phyloP scores from a whole-genome alignment of 2,888 invertebrate genomes.

The Ochropleura leucogaster region DNA sequence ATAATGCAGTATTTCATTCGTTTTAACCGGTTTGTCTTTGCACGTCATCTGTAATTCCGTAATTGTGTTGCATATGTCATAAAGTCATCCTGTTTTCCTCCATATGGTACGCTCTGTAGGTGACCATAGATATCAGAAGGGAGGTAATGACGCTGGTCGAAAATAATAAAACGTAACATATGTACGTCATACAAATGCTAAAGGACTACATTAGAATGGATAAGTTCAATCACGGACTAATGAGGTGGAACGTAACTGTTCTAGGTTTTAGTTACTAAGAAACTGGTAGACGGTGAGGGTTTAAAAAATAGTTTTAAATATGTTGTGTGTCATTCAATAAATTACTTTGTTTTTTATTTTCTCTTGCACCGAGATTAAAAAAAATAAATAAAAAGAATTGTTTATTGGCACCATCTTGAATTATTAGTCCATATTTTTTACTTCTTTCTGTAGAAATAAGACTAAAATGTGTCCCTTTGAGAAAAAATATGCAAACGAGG shows the following conservation, averaged over 20 bases:
- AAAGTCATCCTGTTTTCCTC: background rate
- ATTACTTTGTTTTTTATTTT: background rate
- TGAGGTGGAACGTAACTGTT: background rate
- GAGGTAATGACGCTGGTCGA: background rate
- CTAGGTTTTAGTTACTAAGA: background rate
- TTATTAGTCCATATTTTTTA: constrained; percentile 43
- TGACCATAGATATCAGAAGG: no score
- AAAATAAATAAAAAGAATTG: background rate
- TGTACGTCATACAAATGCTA: background rate
- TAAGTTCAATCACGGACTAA: background rate
- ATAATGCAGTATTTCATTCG: background rate
- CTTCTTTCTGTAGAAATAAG: constrained; percentile 41
- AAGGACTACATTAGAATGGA: background rate
- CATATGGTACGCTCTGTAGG: background rate
- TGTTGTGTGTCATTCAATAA: background rate
- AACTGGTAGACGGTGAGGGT: background rate
- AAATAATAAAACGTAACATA: background rate
- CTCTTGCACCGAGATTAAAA: background rate
- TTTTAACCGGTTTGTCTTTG: background rate
- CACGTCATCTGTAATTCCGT: background rate
- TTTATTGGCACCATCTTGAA: constrained; percentile 46
- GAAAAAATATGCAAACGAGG: constrained; percentile 80
- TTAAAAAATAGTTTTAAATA: background rate
- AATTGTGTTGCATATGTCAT: background rate
- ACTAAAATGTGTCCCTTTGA: constrained; percentile 44